Percentiles rank a stretch among this genome's conserved stretches.
Conservation (phyloP, 2,888 invertebrate species). For the Erannis defoliaria region DNA sequence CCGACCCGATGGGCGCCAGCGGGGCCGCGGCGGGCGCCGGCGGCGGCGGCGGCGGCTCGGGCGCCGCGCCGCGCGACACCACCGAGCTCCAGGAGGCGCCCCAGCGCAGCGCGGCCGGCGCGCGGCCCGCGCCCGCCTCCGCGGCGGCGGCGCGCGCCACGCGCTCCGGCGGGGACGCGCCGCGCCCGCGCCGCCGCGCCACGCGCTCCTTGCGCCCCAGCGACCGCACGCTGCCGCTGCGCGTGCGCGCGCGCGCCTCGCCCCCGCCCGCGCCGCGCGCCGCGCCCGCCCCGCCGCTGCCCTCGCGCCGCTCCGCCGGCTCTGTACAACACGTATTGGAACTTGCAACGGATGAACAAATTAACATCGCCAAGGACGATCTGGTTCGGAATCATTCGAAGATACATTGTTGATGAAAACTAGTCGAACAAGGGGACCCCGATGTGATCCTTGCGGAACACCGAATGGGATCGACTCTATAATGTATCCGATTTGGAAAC, state of each 20-base stretch:
- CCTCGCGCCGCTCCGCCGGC: conserved; percentile 37
- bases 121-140: conserved; percentile 36
- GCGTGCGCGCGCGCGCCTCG: conserved; percentile 38
- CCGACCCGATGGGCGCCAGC: conserved; percentile 73
- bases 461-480: conserved; percentile 40
- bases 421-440: too few relatives aligned
- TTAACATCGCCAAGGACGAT: neutral
- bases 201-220: conserved; percentile 45
- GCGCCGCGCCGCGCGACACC: conserved; percentile 60
- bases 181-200: conserved; percentile 47
- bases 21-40: conserved; percentile 47
- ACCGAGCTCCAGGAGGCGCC: conserved; percentile 74
- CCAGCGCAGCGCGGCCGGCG: conserved; percentile 60
- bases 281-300: conserved; percentile 35
- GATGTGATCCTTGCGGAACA: too few relatives aligned
- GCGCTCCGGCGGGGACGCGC: conserved; percentile 44
- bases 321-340: neutral
- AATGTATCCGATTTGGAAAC: too few relatives aligned
- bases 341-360: neutral
- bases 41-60: conserved; percentile 28
- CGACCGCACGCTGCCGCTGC: conserved; percentile 42
- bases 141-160: conserved; percentile 36
- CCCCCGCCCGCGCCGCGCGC: conserved; percentile 39
- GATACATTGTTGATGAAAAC: too few relatives aligned
- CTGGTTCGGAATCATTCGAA: too few relatives aligned